Evolutionary conservation across 2,797 vertebrate species (phyloP).

Genomic region (Melopsittacus undulatus): DNA sequence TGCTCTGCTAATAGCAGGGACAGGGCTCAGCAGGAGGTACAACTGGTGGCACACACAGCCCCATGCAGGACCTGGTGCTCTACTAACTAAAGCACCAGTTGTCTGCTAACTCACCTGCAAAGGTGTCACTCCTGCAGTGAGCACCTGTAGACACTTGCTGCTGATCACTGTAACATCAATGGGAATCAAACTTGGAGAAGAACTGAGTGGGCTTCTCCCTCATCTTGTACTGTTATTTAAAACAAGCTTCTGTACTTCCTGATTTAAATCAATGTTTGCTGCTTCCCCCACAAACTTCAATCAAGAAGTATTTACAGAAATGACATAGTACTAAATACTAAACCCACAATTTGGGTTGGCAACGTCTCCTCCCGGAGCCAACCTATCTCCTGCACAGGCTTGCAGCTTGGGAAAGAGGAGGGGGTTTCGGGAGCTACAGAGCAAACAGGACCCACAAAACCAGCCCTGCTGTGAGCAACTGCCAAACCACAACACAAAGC

Average conservation of each 20-base stretch:
- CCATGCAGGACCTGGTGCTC: not conserved
- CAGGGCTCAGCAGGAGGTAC: fast-evolving
- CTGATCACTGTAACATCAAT: not conserved
- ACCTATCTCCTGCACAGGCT: not conserved
- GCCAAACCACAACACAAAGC: not conserved
- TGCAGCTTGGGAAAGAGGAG: not conserved
- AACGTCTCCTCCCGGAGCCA: not conserved
- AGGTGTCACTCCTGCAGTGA: not conserved
- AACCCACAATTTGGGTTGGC: not conserved
- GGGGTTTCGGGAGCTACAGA: not conserved
- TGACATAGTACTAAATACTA: not conserved
- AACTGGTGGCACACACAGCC: not conserved
- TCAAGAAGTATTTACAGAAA: not conserved
- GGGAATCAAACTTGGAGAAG: not conserved
- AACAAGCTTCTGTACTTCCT: not conserved
- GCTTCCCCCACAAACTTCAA: not conserved
- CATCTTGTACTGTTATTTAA: not conserved
- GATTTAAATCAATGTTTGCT: not conserved
- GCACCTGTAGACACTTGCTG: not conserved
- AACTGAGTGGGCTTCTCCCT: not conserved
- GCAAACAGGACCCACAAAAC: not conserved
- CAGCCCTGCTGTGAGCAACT: not conserved
- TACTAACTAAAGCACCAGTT: not conserved
- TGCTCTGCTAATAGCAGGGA: not conserved
- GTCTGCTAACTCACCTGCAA: not conserved